These are phyloP conservation scores for Bos indicus DNA, from an alignment of 2,113 vertebrate genomes.

Conservation along the genomic window DNA sequence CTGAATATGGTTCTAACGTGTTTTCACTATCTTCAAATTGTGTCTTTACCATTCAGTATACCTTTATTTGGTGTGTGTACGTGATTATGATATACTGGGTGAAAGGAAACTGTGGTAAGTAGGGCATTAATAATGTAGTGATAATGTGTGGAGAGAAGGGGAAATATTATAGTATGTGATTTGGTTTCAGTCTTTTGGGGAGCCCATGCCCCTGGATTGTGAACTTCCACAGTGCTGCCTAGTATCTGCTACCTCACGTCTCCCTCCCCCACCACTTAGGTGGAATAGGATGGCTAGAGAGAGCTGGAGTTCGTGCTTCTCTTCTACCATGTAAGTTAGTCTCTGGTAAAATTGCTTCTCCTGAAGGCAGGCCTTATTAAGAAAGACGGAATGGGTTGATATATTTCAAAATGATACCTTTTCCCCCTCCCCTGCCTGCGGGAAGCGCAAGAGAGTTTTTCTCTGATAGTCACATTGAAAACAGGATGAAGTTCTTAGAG, in stretches of 20 bases:
- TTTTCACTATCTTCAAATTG: background rate
- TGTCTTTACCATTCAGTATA: background rate
- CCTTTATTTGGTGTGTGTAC: background rate
- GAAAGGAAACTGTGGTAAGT: background rate
- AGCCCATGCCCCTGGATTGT: background rate
- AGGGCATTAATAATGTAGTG: background rate
- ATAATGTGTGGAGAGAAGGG: background rate
- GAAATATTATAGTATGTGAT: background rate
- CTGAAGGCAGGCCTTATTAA: background rate
- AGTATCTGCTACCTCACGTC: fast-evolving
- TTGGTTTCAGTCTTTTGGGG: background rate
- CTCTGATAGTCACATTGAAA: fast-evolving
- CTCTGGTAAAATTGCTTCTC: background rate
- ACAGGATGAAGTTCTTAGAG: background rate
- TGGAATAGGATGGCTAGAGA: background rate
- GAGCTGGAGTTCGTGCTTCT: background rate
- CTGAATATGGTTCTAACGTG: background rate
- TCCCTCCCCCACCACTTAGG: background rate
- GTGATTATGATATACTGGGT: background rate
- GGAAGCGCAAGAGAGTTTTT: background rate
- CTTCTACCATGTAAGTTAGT: background rate
- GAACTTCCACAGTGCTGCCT: background rate
- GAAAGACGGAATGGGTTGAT: background rate
- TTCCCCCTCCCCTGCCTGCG: background rate
- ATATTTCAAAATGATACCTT: background rate